Percentiles rank a stretch among this genome's conserved stretches.
Evolutionary conservation across 2,797 vertebrate genomes (phyloP).

Genomic region (Aselliscus stoliczkanus): DNA sequence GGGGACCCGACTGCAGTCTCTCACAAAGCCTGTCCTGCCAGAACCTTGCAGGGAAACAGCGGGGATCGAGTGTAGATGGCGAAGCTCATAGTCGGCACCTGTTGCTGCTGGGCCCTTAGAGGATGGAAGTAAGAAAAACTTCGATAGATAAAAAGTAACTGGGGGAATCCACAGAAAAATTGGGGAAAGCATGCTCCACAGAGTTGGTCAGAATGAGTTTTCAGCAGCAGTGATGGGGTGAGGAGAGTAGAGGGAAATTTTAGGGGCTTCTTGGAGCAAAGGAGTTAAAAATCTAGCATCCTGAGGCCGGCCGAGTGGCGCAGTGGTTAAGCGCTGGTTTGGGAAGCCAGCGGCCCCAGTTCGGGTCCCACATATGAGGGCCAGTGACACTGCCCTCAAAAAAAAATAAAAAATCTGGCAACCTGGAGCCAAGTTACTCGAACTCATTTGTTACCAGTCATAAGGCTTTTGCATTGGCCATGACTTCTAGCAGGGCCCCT

Average conservation of each 20-base stretch:
- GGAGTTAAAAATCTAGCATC: too few relatives aligned
- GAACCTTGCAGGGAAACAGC: too few relatives aligned
- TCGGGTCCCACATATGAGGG: too few relatives aligned
- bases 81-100: too few relatives aligned
- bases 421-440: neutral
- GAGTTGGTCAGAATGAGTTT: neutral
- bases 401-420: too few relatives aligned
- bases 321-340: too few relatives aligned
- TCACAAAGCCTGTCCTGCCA: neutral
- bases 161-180: neutral
- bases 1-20: neutral
- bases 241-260: neutral
- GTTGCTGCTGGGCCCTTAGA: neutral
- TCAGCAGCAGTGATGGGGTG: neutral
- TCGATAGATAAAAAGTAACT: neutral
- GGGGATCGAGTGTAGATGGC: too few relatives aligned
- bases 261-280: neutral
- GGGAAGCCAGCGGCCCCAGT: too few relatives aligned
- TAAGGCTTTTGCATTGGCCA: fast-evolving
- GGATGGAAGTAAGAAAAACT: neutral
- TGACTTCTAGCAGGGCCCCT: neutral
- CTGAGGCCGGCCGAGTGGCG: too few relatives aligned
- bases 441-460: neutral
- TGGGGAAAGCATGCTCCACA: too few relatives aligned
- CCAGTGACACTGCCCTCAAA: too few relatives aligned